Evolutionary conservation across 2,797 vertebrate species (phyloP).

Genomic region (Muscicapa striata): DNA sequence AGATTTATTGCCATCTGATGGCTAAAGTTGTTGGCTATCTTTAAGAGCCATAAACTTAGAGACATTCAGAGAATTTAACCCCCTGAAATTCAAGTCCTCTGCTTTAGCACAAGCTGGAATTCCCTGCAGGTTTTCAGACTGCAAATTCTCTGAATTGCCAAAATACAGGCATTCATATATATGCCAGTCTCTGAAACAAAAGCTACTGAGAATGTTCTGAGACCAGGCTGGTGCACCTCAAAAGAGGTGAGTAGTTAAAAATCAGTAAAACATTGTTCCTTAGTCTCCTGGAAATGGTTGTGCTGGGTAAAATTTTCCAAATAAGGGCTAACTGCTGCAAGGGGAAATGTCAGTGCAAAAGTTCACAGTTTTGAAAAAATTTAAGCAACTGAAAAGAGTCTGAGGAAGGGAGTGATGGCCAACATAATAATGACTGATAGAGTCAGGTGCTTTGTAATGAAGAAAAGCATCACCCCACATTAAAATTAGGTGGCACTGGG

Average conservation of each 20-base stretch:
- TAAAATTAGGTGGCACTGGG: background rate
- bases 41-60: background rate
- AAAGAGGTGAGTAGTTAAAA: background rate
- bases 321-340: background rate
- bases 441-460: background rate
- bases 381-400: background rate
- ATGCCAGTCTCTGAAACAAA: background rate
- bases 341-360: background rate
- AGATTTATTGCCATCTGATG: background rate
- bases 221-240: background rate
- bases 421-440: background rate
- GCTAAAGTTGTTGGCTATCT: background rate
- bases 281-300: background rate
- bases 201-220: background rate
- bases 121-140: background rate
- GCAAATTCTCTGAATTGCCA: background rate
- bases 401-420: rapidly evolving
- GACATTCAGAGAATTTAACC: background rate
- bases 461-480: background rate
- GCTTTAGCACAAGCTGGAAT: background rate
- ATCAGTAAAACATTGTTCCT: background rate
- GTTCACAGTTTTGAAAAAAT: background rate
- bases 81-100: background rate
- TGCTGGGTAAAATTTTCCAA: background rate
- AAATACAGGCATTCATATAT: rapidly evolving